Evolutionary conservation across 2,888 invertebrate genomes (phyloP).

Genomic region (Drosophila fungiperda): DNA sequence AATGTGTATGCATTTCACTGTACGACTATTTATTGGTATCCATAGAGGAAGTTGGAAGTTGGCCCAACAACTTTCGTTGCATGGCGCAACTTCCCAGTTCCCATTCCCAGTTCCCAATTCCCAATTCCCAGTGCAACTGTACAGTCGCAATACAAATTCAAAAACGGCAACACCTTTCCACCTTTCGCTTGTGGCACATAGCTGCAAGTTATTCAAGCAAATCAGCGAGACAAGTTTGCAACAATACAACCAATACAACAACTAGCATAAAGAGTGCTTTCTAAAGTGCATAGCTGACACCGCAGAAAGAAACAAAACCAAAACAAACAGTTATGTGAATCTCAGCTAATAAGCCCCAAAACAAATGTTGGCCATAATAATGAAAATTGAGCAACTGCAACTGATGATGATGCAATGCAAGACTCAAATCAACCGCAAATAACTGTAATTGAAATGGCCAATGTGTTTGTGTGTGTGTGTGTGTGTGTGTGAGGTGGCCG

Average conservation of each 20-base stretch:
- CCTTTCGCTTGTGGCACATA: conserved; percentile 73
- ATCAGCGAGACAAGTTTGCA: conserved; percentile 39
- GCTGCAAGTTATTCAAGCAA: conserved; percentile 71
- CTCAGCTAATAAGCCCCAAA: conserved; percentile 64
- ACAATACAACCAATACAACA: conserved; percentile 12
- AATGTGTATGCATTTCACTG: background rate
- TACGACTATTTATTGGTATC: background rate
- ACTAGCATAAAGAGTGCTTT: conserved; percentile 52
- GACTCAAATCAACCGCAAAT: conserved; percentile 57
- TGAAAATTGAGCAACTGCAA: conserved; percentile 74
- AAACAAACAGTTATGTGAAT: conserved; percentile 45
- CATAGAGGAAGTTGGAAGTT: conserved; percentile 37
- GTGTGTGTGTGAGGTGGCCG: conserved; percentile 17
- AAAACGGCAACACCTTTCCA: conserved; percentile 73
- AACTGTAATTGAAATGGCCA: conserved; percentile 44
- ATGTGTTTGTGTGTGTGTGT: conserved; percentile 19
- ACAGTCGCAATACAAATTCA: conserved; percentile 24
- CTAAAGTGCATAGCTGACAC: conserved; percentile 52
- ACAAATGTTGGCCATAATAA: conserved; percentile 68
- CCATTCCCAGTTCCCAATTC: conserved; percentile 14
- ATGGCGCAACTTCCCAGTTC: conserved; percentile 39
- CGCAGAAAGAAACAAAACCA: conserved; percentile 13
- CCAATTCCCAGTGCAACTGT: conserved; percentile 16
- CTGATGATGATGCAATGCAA: conserved; percentile 59
- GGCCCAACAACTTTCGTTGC: conserved; percentile 73